Conservation (phyloP, 1,140 invertebrate genomes). For the Cydia strobilella region DNA sequence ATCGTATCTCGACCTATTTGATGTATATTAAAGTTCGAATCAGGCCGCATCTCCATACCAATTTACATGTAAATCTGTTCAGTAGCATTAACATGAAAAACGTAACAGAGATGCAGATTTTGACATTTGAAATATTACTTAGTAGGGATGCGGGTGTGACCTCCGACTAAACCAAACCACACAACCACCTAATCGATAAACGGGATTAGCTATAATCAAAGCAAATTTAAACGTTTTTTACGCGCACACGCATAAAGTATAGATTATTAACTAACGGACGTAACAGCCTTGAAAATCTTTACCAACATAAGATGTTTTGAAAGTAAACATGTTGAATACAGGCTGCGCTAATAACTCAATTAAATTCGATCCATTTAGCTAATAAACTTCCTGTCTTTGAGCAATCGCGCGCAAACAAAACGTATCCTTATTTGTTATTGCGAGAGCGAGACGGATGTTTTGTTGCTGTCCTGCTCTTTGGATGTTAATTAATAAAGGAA, state of each 20-base stretch:
- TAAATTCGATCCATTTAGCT: constrained; percentile 6
- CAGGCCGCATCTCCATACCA: too few species aligned
- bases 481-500: too few species aligned
- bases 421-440: background rate
- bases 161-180: background rate
- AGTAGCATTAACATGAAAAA: too few species aligned
- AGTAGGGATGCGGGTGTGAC: background rate
- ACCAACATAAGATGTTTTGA: background rate
- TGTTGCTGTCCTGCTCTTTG: too few species aligned
- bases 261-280: background rate
- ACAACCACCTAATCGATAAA: constrained; percentile 10
- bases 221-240: constrained; percentile 13
- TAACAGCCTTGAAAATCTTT: background rate
- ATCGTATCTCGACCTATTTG: too few species aligned
- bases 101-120: too few species aligned
- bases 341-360: background rate
- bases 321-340: background rate
- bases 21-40: too few species aligned
- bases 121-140: too few species aligned
- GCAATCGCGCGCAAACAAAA: background rate
- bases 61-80: too few species aligned
- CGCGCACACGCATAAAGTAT: background rate
- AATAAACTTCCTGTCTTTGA: constrained; percentile 12
- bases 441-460: background rate
- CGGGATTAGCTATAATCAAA: constrained; percentile 7